These are phyloP conservation scores for Yponomeuta cagnagella DNA, from an alignment of 2,888 invertebrate genomes.

Conservation along the genomic window DNA sequence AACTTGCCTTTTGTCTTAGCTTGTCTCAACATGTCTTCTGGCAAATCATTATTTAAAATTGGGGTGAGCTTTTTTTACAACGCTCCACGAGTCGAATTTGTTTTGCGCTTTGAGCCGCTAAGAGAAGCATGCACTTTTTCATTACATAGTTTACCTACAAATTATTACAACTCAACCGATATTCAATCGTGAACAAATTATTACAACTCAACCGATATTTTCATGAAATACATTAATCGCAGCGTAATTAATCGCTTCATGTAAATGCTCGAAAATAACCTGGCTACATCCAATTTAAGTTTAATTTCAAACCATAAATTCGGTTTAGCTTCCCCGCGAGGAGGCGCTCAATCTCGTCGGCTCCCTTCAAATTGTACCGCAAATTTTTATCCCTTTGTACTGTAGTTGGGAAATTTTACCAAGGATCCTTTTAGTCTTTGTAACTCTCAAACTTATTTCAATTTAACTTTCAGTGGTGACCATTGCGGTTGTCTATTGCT, in stretches of 20 bases:
- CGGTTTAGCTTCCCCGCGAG: slow-evolving; percentile 65
- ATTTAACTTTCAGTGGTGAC: slow-evolving; percentile 40
- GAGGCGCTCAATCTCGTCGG: slow-evolving; percentile 42
- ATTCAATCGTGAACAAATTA: too few relatives aligned
- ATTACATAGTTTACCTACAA: too few relatives aligned
- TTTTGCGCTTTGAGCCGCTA: too few relatives aligned
- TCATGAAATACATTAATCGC: background rate
- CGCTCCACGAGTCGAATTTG: too few relatives aligned
- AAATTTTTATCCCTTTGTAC: slow-evolving; percentile 68
- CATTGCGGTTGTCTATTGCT: slow-evolving; percentile 31
- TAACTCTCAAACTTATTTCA: slow-evolving; percentile 52
- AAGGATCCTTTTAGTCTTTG: slow-evolving; percentile 32
- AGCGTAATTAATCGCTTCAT: slow-evolving; percentile 32
- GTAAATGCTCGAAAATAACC: slow-evolving; percentile 63
- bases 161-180: too few relatives aligned
- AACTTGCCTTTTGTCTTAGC: too few relatives aligned
- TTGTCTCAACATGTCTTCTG: too few relatives aligned
- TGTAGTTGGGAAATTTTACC: slow-evolving; percentile 46
- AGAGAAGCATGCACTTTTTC: too few relatives aligned
- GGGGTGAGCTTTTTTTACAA: too few relatives aligned
- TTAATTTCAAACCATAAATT: slow-evolving; percentile 72
- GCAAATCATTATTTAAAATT: too few relatives aligned
- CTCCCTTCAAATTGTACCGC: slow-evolving; percentile 61
- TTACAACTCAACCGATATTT: too few relatives aligned
- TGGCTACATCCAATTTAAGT: slow-evolving; percentile 67